Evolutionary conservation across 2,113 vertebrate genomes (phyloP).

Genomic region (Buteo buteo): DNA sequence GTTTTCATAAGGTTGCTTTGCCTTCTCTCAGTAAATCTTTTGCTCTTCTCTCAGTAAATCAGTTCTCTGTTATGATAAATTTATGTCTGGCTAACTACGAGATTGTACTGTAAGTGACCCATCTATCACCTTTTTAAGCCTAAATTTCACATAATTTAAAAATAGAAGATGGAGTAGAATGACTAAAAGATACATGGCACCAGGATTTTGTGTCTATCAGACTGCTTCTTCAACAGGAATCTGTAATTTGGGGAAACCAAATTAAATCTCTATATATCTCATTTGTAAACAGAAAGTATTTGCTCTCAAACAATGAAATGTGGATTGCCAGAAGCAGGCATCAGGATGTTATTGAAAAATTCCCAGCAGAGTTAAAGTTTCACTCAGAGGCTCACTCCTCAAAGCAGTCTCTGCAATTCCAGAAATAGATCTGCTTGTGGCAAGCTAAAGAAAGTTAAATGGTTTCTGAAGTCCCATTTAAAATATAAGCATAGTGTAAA

Average conservation of each 20-base stretch:
- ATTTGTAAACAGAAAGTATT: constrained; percentile 53
- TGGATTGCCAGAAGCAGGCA: constrained; percentile 33
- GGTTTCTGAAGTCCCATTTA: background rate
- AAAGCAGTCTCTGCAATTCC: background rate
- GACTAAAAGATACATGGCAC: background rate
- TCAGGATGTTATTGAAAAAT: constrained; percentile 36
- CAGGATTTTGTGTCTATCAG: background rate
- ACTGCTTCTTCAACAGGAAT: background rate
- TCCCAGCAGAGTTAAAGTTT: constrained; percentile 20
- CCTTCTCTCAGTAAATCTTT: background rate
- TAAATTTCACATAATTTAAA: background rate
- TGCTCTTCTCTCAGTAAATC: background rate
- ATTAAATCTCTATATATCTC: constrained; percentile 19
- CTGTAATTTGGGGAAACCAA: background rate
- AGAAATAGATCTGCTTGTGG: background rate
- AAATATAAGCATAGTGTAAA: background rate
- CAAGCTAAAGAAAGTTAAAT: constrained; percentile 1
- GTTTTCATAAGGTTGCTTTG: background rate
- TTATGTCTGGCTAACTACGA: background rate
- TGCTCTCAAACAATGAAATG: constrained; percentile 41
- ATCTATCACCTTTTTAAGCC: background rate
- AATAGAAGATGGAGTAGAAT: background rate
- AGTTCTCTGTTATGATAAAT: background rate
- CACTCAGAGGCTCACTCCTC: background rate
- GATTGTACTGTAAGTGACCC: background rate